These are phyloP conservation scores for Spheniscus humboldti DNA, from an alignment of 2,797 vertebrate genomes.

Conservation along the genomic window DNA sequence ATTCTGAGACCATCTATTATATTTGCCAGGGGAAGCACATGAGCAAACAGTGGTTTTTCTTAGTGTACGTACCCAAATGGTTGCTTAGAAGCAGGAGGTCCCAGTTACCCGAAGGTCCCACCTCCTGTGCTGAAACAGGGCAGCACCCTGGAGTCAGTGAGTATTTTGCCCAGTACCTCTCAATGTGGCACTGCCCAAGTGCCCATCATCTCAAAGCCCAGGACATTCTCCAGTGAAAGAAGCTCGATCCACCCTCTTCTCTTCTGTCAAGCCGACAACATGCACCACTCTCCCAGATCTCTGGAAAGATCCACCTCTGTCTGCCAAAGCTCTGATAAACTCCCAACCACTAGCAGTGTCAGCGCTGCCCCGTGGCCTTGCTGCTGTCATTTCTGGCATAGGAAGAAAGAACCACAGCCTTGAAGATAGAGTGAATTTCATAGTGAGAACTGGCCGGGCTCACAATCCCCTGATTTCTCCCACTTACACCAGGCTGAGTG, in stretches of 20 bases:
- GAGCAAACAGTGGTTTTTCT: neutral
- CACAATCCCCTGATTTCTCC: neutral
- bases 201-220: neutral
- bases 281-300: neutral
- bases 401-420: neutral
- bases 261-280: neutral
- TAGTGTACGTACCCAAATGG: neutral
- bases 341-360: neutral
- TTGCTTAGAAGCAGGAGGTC: neutral
- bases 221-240: neutral
- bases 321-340: neutral
- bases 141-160: neutral
- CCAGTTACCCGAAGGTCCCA: neutral
- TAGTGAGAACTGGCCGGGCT: neutral
- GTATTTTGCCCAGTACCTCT: neutral
- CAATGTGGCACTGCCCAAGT: neutral
- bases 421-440: neutral
- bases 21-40: neutral
- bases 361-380: neutral
- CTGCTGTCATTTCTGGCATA: neutral
- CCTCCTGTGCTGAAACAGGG: neutral
- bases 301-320: neutral
- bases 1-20: neutral
- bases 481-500: neutral
- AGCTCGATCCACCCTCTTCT: neutral